Conservation (phyloP, 1,140 invertebrate species). For the Choristoneura fumiferana region DNA sequence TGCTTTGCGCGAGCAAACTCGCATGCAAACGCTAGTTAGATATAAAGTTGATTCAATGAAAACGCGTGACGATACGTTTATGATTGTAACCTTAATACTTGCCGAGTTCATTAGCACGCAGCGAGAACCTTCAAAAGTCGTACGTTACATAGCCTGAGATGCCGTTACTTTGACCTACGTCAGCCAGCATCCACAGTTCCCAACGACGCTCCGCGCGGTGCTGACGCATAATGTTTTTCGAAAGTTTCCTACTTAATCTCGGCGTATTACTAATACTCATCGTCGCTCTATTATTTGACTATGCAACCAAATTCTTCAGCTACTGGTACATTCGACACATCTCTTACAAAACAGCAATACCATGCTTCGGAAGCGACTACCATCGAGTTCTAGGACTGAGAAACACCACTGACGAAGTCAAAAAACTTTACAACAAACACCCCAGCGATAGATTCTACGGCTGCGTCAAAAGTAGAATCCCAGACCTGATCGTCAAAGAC, state of each 20-base stretch:
- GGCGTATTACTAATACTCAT: slow-evolving; percentile 46
- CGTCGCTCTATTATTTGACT: slow-evolving; percentile 60
- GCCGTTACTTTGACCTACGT: slow-evolving; percentile 66
- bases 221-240: slow-evolving; percentile 70
- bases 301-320: slow-evolving; percentile 70
- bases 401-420: slow-evolving; percentile 56
- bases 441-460: slow-evolving; percentile 65
- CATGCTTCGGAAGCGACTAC: slow-evolving; percentile 67
- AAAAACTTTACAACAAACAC: slow-evolving; percentile 47
- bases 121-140: slow-evolving; percentile 18
- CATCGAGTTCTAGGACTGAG: slow-evolving; percentile 52
- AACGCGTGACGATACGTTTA: not conserved
- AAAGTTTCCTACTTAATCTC: slow-evolving; percentile 65
- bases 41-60: too few relatives aligned
- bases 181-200: slow-evolving; percentile 43
- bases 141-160: slow-evolving; percentile 16
- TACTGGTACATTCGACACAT: slow-evolving; percentile 70
- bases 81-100: not conserved
- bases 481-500: slow-evolving; percentile 78
- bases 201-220: slow-evolving; percentile 35
- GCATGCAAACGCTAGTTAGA: too few relatives aligned
- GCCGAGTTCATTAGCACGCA: slow-evolving; percentile 4
- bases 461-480: slow-evolving; percentile 72
- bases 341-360: slow-evolving; percentile 54
- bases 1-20: too few relatives aligned